Percentiles rank a stretch among this genome's conserved stretches.
phyloP scores from a whole-genome alignment of 2,888 invertebrate species.

The Hirudinaria manillensis region DNA sequence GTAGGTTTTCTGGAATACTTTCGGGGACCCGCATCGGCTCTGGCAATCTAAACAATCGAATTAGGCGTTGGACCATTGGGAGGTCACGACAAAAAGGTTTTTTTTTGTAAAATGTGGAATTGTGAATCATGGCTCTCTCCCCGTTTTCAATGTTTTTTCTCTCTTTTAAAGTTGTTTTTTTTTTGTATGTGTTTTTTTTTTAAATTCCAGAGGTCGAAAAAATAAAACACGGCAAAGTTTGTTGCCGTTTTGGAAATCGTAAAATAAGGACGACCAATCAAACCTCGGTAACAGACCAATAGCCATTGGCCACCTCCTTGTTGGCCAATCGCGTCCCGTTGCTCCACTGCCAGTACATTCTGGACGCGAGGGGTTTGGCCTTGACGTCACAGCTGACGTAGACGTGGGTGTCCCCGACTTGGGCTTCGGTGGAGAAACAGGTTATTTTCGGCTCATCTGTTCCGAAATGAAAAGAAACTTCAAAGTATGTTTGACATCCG shows the following conservation, averaged over 20 bases:
- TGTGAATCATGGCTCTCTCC: no score
- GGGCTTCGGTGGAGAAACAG: slow-evolving; percentile 34
- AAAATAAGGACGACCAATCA: background rate
- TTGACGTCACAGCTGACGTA: slow-evolving; percentile 35
- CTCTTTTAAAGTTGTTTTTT: no score
- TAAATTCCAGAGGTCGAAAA: no score
- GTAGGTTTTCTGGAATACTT: no score
- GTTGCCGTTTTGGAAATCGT: no score
- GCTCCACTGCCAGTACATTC: slow-evolving; percentile 32
- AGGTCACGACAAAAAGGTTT: no score
- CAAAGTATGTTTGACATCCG: no score
- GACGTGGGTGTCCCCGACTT: slow-evolving; percentile 33
- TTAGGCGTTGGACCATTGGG: background rate
- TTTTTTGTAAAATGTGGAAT: no score
- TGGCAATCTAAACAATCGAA: slow-evolving; percentile 17
- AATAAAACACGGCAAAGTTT: no score
- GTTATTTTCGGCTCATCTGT: slow-evolving; percentile 36
- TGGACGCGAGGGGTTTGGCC: slow-evolving; percentile 35
- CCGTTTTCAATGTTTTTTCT: no score
- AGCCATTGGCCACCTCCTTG: slow-evolving; percentile 14
- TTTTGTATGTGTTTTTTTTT: no score
- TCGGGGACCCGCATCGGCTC: no score
- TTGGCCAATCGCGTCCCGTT: background rate
- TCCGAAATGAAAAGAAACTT: background rate
- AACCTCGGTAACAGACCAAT: slow-evolving; percentile 21